phyloP scores from a whole-genome alignment of 2,888 invertebrate species.

The Suillia variegata region DNA sequence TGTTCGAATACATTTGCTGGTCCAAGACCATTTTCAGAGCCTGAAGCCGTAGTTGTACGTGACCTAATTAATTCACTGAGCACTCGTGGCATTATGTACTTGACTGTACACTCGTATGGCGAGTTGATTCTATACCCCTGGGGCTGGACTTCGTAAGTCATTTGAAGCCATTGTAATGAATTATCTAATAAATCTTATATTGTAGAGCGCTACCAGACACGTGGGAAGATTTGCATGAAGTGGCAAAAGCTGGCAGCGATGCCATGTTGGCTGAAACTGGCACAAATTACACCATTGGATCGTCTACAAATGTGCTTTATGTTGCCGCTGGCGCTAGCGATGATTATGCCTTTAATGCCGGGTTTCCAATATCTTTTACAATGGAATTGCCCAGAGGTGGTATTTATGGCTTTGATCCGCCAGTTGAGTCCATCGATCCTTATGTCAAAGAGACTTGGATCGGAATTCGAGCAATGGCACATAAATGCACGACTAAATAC shows the following conservation, averaged over 20 bases:
- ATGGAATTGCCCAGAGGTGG: constrained; percentile 68
- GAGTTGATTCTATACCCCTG: constrained; percentile 72
- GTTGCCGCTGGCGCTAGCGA: constrained; percentile 68
- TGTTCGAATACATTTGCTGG: constrained; percentile 68
- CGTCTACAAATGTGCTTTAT: constrained; percentile 52
- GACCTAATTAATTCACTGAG: constrained; percentile 65
- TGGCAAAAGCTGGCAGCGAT: constrained; percentile 48
- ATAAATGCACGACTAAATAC: constrained; percentile 44
- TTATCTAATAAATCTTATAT: not conserved
- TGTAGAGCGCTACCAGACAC: constrained; percentile 57
- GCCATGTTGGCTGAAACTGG: constrained; percentile 54
- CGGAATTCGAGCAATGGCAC: constrained; percentile 51
- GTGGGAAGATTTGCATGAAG: constrained; percentile 54
- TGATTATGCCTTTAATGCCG: constrained; percentile 66
- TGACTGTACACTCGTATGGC: constrained; percentile 78
- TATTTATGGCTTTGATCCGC: constrained; percentile 63
- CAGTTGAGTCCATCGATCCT: constrained; percentile 64
- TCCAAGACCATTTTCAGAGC: constrained; percentile 68
- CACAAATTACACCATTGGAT: constrained; percentile 52
- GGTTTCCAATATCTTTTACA: constrained; percentile 59
- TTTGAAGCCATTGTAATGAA: not conserved
- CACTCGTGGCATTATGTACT: constrained; percentile 65
- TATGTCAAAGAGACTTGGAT: constrained; percentile 67
- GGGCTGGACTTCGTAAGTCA: constrained; percentile 57
- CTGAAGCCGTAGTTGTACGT: constrained; percentile 67